Evolutionary conservation across 1,140 invertebrate genomes (phyloP).

Genomic region (Heliconius eleuchia): DNA sequence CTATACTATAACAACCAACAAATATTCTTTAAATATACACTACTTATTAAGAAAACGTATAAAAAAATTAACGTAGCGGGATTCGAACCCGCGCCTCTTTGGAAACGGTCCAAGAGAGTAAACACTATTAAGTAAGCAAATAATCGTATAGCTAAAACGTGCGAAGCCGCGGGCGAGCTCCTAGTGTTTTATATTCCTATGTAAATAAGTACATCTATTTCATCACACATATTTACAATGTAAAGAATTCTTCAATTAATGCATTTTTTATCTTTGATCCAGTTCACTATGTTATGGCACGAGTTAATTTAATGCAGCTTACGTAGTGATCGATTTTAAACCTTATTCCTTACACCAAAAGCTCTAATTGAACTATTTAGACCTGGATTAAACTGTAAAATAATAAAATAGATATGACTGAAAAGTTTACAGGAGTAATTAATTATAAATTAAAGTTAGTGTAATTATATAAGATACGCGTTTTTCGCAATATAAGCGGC

Average conservation of each 20-base stretch:
- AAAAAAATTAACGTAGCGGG: too few relatives aligned
- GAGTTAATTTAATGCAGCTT: not conserved
- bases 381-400: not conserved
- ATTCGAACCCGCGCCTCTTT: too few relatives aligned
- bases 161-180: too few relatives aligned
- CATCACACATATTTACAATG: constrained; percentile 3
- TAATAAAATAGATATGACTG: not conserved
- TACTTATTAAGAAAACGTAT: too few relatives aligned
- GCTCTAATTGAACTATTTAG: not conserved
- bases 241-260: not conserved
- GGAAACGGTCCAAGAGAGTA: too few relatives aligned
- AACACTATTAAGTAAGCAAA: too few relatives aligned
- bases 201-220: not conserved
- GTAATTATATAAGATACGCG: not conserved
- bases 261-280: constrained; percentile 8
- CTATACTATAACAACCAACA: too few relatives aligned
- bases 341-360: not conserved
- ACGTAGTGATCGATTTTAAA: not conserved
- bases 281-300: not conserved
- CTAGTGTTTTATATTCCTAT: not conserved
- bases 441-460: not conserved
- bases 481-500: too few relatives aligned
- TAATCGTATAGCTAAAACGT: too few relatives aligned
- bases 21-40: too few relatives aligned
- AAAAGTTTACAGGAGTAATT: not conserved